Evolutionary conservation across 2,113 vertebrate genomes (phyloP).

Genomic region (Acanthochromis polyacanthus): DNA sequence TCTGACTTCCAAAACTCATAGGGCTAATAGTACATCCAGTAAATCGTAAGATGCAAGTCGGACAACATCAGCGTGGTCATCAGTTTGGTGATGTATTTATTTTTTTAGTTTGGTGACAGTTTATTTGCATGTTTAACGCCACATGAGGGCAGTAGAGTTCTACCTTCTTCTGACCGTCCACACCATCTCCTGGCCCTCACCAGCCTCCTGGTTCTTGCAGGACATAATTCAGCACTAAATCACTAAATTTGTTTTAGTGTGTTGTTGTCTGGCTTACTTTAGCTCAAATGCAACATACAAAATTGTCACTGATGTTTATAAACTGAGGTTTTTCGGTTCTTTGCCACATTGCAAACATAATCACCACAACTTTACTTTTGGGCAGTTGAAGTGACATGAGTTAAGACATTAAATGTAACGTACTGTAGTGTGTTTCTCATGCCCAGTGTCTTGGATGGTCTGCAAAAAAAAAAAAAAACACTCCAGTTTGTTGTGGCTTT

Average conservation of each 20-base stretch:
- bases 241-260: constrained; percentile 27
- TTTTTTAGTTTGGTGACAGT: not conserved
- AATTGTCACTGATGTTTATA: constrained; percentile 11
- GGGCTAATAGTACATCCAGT: constrained; percentile 61
- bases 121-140: constrained; percentile 42
- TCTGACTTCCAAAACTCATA: constrained; percentile 68
- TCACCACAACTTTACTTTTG: constrained; percentile 8
- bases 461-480: not conserved
- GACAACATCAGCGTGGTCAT: not conserved
- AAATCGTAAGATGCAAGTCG: constrained; percentile 40
- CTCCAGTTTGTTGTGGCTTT: constrained; percentile 3
- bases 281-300: constrained; percentile 25
- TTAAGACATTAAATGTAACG: constrained; percentile 34
- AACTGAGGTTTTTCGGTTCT: constrained; percentile 7
- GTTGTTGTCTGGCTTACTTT: constrained; percentile 20
- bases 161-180: constrained; percentile 20
- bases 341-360: constrained; percentile 24
- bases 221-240: constrained; percentile 33
- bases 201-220: constrained; percentile 7
- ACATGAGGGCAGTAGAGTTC: constrained; percentile 80
- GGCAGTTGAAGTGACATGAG: constrained; percentile 2
- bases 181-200: not conserved
- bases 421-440: constrained; percentile 26
- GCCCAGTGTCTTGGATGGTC: constrained; percentile 2
- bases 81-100: not conserved